Evolutionary conservation across 2,113 vertebrate genomes (phyloP), one percentile per base, ranked within the genome.

Genomic region (Furnarius figulus): DNA sequence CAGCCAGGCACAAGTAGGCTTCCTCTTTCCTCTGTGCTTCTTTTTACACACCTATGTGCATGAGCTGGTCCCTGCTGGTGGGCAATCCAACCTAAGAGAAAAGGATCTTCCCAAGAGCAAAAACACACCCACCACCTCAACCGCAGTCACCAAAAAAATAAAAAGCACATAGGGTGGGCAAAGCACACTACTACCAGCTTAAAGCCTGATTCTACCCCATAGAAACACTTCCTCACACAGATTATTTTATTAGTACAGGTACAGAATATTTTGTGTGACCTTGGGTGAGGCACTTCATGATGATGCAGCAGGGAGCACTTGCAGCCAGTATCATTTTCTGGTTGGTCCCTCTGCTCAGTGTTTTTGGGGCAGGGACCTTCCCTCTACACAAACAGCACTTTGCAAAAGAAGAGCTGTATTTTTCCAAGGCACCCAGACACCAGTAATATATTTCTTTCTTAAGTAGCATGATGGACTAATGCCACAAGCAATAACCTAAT

Each of bases 401-500:
- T 12, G 14, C 86, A 22, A 59, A 78, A 88, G 33, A 90, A 30
- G 6, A 79, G 33, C 9, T 0, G 0, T 47, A 9, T 84, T 95
- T 84, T 95, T 85, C 47, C 40, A 23, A 92, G 52, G 61, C 56
- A 71, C 44, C 68, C 27, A 61, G 33, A 40, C 22, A 95, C 8
- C 59, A 76, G 52, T 16, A 67, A 67, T 30, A 3, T 40, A 10
- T 37, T 74, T 90, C 79, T 79, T 93, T 19, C 72, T 74, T 74
- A 84, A 96, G 96, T 66, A 95, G 56, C 44, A 22, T 3, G 40
- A 78, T 77, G 65, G 92, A 88, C 61, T 44, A 30, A 84, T 90
- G 87, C 87, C 94, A 93, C 72, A 31, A 19, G 52, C 83, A 92
- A 86, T 86, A 95, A 84, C 33, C 50, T 77, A 92, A 94, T 68